Evolutionary conservation across 1,140 invertebrate species (phyloP).

Genomic region (Lordiphosa mommai): DNA sequence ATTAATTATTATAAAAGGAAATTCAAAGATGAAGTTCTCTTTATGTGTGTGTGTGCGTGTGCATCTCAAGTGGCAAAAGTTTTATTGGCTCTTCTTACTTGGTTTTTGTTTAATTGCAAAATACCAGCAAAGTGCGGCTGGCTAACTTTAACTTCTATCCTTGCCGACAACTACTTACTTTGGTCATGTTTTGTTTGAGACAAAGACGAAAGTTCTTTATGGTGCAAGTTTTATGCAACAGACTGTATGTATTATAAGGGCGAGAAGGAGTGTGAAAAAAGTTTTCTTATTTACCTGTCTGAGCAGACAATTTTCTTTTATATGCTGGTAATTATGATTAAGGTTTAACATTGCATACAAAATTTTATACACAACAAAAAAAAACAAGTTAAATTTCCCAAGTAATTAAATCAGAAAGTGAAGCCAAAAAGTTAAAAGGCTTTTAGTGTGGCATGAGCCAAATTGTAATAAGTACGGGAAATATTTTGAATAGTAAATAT

Average conservation of each 20-base stretch:
- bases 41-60: neutral
- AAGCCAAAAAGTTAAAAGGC: no score
- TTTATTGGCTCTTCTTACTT: constrained; percentile 47
- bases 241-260: neutral
- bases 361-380: constrained; percentile 17
- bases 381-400: no score
- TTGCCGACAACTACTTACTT: neutral
- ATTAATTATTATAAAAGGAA: constrained; percentile 37
- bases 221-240: constrained; percentile 26
- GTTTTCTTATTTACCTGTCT: constrained; percentile 52
- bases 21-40: constrained; percentile 26
- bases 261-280: constrained; percentile 22
- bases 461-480: no score
- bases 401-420: no score
- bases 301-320: constrained; percentile 46
- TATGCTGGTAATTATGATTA: constrained; percentile 39
- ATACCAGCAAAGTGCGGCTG: constrained; percentile 37
- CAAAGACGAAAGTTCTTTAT: constrained; percentile 42
- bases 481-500: no score
- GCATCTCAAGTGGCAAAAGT: constrained; percentile 42
- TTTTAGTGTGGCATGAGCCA: no score
- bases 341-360: constrained; percentile 20
- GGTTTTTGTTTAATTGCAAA: constrained; percentile 54
- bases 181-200: constrained; percentile 12
- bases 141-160: constrained; percentile 40